Evolutionary conservation across 2,888 invertebrate species (phyloP).

Genomic region (Metopia argyrocephala): DNA sequence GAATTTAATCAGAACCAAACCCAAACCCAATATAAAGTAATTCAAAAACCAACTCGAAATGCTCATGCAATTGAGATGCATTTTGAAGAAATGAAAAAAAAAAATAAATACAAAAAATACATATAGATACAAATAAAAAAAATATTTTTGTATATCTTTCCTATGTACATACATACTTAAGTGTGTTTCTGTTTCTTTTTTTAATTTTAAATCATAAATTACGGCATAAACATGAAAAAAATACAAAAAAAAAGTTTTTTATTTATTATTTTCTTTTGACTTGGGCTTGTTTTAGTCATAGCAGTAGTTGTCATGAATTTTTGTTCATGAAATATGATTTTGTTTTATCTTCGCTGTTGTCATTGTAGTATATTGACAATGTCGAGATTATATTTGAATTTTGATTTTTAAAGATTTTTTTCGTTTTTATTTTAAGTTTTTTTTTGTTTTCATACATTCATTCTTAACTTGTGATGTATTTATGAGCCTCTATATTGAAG

Average conservation of each 20-base stretch:
- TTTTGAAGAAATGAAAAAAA: no score
- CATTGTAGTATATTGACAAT: background rate
- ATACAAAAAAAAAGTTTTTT: constrained; percentile 8
- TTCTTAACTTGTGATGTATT: constrained; percentile 52
- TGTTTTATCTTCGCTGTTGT: constrained; percentile 10
- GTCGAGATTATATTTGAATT: constrained; percentile 11
- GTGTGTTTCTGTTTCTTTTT: constrained; percentile 8
- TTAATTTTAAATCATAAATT: constrained; percentile 45
- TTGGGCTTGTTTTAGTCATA: constrained; percentile 13
- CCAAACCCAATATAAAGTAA: no score
- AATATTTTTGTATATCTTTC: constrained; percentile 6
- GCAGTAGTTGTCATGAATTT: constrained; percentile 41
- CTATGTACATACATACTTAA: background rate
- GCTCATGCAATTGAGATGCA: no score
- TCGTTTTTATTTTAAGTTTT: constrained; percentile 13
- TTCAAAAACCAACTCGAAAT: no score
- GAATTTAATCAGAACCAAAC: no score
- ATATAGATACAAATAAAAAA: constrained; percentile 31
- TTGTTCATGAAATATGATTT: constrained; percentile 44
- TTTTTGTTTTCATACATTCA: constrained; percentile 19
- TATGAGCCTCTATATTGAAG: constrained; percentile 30
- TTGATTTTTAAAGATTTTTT: constrained; percentile 30
- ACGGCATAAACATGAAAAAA: constrained; percentile 11
- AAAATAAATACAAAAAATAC: no score
- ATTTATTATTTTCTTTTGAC: constrained; percentile 14